phyloP scores from a whole-genome alignment of 92 coral and sea anemone species.

The Plumapathes pennacea region DNA sequence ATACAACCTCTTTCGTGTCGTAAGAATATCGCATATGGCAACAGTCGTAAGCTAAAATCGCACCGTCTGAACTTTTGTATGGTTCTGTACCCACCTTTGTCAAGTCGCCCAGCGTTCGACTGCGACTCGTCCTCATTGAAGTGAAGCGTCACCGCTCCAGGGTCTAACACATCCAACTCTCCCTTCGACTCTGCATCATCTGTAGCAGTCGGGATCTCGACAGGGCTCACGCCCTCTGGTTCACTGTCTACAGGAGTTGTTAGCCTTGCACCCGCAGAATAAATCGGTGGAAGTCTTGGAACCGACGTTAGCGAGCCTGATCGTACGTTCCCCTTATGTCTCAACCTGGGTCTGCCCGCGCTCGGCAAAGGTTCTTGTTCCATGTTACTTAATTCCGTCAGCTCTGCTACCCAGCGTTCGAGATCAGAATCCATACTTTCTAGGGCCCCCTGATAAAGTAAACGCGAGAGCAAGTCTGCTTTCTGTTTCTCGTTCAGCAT shows the following conservation, averaged over 20 bases:
- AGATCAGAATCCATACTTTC: conserved; percentile 69
- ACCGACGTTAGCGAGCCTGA: conserved; percentile 66
- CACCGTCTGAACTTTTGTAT: not conserved
- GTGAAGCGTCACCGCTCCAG: too few relatives aligned
- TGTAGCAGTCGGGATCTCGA: too few relatives aligned
- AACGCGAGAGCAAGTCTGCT: conserved; percentile 83
- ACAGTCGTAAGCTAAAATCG: too few relatives aligned
- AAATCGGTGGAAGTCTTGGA: conserved; percentile 81
- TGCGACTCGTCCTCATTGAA: conserved; percentile 17
- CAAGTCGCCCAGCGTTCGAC: conserved; percentile 3
- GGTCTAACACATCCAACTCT: too few relatives aligned
- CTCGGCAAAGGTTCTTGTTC: conserved; percentile 30
- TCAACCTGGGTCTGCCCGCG: conserved; percentile 10
- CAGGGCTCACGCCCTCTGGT: too few relatives aligned
- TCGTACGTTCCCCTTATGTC: conserved; percentile 51
- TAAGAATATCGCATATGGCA: too few relatives aligned
- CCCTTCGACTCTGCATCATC: too few relatives aligned
- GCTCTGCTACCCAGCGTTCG: conserved; percentile 59
- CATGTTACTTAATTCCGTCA: not conserved
- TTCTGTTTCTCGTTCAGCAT: conserved; percentile 68
- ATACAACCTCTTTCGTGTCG: too few relatives aligned
- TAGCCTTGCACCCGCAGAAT: conserved; percentile 77
- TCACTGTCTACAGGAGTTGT: conserved; percentile 47
- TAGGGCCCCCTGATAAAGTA: conserved; percentile 76
- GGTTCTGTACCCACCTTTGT: conserved; percentile 40